Evolutionary conservation across 1,140 invertebrate species (phyloP).

Genomic region (Dysdera silvatica): DNA sequence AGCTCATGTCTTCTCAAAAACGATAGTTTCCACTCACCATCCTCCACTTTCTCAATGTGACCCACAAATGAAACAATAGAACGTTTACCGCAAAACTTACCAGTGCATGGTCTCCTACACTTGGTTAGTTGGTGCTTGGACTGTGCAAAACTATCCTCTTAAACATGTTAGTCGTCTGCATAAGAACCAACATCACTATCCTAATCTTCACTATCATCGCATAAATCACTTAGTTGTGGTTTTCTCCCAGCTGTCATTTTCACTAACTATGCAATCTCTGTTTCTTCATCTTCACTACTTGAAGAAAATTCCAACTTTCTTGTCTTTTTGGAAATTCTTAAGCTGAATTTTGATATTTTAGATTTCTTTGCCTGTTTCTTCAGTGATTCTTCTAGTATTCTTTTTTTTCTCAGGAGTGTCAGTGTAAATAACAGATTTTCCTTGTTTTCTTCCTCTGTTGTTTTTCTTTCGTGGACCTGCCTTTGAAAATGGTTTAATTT

Average conservation of each 20-base stretch:
- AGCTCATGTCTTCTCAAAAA: not conserved
- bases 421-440: not conserved
- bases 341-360: not conserved
- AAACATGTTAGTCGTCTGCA: not conserved
- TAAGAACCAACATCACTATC: not conserved
- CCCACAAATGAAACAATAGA: not conserved
- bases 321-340: too few relatives aligned
- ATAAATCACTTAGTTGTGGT: not conserved
- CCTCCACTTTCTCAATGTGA: not conserved
- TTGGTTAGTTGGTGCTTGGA: too few relatives aligned
- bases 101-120: not conserved
- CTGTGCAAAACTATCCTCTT: not conserved
- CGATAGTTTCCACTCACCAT: not conserved
- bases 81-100: not conserved
- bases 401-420: conserved; percentile 1
- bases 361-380: not conserved
- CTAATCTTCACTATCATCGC: not conserved
- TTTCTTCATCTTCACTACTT: not conserved
- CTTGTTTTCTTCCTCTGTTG: not conserved
- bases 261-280: not conserved
- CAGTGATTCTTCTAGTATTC: not conserved
- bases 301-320: not conserved
- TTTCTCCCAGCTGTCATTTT: not conserved
- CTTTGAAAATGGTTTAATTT: not conserved
- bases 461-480: not conserved